Conservation (phyloP, 2,113 vertebrate genomes). For the Bungarus multicinctus region DNA sequence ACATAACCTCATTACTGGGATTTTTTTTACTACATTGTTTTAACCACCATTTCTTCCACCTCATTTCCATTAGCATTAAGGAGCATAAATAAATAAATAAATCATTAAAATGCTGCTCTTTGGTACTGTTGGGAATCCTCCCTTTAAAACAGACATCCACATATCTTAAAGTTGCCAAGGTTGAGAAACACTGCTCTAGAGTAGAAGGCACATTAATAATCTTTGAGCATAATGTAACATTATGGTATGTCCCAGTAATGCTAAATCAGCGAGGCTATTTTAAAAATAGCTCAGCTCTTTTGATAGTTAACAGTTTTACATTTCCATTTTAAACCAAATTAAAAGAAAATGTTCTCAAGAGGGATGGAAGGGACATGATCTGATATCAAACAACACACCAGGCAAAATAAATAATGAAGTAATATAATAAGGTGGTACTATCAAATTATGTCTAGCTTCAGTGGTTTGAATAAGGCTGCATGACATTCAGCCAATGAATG, state of each 20-base stretch:
- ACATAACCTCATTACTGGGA: background rate
- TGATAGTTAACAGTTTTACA: background rate
- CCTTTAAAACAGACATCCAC: background rate
- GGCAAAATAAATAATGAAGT: slow-evolving; percentile 24
- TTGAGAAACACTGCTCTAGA: background rate
- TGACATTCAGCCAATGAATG: slow-evolving; percentile 30
- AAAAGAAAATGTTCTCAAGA: slow-evolving; percentile 12
- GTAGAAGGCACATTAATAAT: background rate
- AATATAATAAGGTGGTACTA: slow-evolving; percentile 28
- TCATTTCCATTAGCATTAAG: background rate
- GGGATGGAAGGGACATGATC: slow-evolving; percentile 24
- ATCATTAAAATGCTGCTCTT: background rate
- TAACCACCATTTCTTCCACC: background rate
- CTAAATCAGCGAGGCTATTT: background rate
- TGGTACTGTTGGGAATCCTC: background rate
- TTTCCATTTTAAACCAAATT: slow-evolving; percentile 24
- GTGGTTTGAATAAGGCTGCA: slow-evolving; percentile 36
- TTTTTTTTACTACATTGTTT: background rate
- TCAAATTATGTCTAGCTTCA: slow-evolving; percentile 35
- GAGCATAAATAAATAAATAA: background rate
- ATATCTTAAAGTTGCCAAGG: background rate
- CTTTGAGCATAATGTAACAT: background rate
- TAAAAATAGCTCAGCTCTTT: background rate
- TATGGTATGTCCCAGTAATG: background rate
- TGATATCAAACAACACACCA: slow-evolving; percentile 31